Base-by-base conservation (phyloP, 1,140 invertebrate genomes). In the Diorhabda elongata region DNA sequence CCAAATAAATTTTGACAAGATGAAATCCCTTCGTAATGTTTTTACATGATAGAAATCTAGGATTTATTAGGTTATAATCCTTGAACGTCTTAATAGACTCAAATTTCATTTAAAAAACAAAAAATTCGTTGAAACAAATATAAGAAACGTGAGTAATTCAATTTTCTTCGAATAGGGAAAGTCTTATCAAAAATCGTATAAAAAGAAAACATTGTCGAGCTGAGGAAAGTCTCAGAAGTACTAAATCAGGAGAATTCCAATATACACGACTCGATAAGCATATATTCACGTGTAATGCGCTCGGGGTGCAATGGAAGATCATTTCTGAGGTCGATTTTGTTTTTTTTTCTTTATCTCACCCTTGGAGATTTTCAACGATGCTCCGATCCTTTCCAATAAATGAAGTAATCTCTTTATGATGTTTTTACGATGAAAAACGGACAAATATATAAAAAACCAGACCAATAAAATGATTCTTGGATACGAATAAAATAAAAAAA, bases 381-480 rank as follows among this genome's bases (percentile, higher is more conserved):
- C n/a, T 52, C 6, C 47, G 2, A 52, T 52, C n/a, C n/a, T 52
- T 8, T 4, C 47, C 47, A 52, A 4, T n/a, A n/a, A 52, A 52
- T 52, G 47, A n/a, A 52, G 47, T 52, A 52, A 52, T 52, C 47
- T n/a, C 47, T 52, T 52, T 52, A 52, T 52, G 47, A 52, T 52
- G n/a, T 6, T 52, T 52, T 52, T 52, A 52, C n/a, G 6, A 52
- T n/a, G 47, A n/a, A 3, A 4, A 52, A 52, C 6, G 47, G 47
- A 4, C 47, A n/a, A n/a, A 52, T n/a, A n/a, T 52, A 6, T 52
- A 52, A 52, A 52, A n/a, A 52, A n/a, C n/a, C n/a, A 52, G 47
- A 52, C 26, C 26, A 26, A 26, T 26, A 26, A 26, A 26, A 26
- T 26, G 26, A 26, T 26, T 1, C 26, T 26, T 26, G 26, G 26